Evolutionary conservation across 2,888 invertebrate genomes (phyloP).

Genomic region (Mesorhabditis belari): DNA sequence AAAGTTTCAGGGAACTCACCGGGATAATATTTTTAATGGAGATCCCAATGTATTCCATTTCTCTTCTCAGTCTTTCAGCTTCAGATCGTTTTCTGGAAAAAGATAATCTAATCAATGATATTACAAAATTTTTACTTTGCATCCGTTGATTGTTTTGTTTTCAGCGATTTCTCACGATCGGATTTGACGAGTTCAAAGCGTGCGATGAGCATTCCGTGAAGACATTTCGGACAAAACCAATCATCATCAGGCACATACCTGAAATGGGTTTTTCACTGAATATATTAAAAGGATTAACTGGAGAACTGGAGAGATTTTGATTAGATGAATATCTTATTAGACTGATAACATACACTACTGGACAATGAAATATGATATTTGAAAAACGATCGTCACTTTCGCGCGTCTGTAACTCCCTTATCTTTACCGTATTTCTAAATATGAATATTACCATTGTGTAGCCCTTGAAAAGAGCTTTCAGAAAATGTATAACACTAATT

Average conservation of each 20-base stretch:
- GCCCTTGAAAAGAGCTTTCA: too few relatives aligned
- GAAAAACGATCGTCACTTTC: too few relatives aligned
- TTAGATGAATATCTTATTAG: too few relatives aligned
- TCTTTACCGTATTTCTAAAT: too few relatives aligned
- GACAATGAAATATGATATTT: too few relatives aligned
- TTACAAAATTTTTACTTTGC: not conserved
- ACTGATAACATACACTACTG: too few relatives aligned
- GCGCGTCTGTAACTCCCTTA: too few relatives aligned
- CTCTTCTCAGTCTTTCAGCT: constrained; percentile 46
- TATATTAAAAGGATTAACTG: too few relatives aligned
- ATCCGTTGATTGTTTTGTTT: too few relatives aligned
- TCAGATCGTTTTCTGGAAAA: constrained; percentile 31
- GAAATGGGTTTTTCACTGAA: not conserved
- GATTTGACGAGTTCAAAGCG: constrained; percentile 66
- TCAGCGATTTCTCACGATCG: constrained; percentile 63
- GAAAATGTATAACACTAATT: too few relatives aligned
- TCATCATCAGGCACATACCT: constrained; percentile 83
- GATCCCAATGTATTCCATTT: constrained; percentile 70
- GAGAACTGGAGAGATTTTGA: too few relatives aligned
- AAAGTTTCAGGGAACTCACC: constrained; percentile 14
- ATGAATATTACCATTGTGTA: too few relatives aligned
- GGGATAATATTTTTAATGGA: constrained; percentile 68
- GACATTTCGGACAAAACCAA: constrained; percentile 96
- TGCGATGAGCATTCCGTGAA: constrained; percentile 73
- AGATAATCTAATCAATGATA: not conserved